These are phyloP conservation scores for Zeuzera pyrina DNA, from an alignment of 2,888 invertebrate species.

Conservation along the genomic window DNA sequence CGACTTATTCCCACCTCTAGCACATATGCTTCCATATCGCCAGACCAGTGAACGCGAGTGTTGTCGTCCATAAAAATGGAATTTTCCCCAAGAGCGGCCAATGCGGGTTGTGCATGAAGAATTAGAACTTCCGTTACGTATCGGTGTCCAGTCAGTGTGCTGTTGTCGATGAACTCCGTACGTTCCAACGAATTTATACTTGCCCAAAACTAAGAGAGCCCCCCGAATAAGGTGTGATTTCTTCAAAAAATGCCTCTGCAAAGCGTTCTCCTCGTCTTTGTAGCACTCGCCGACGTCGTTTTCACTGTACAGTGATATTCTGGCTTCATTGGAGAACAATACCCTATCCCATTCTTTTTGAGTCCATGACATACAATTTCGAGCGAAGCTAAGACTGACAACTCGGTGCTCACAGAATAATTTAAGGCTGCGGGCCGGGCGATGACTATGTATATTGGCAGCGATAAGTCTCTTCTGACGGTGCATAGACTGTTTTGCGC, in stretches of 20 bases:
- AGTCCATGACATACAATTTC: slow-evolving; percentile 4
- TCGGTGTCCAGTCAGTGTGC: slow-evolving; percentile 9
- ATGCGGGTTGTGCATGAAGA: slow-evolving; percentile 5
- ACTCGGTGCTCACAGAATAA: slow-evolving; percentile 5
- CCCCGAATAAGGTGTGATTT: slow-evolving; percentile 8
- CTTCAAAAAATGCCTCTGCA: slow-evolving; percentile 8
- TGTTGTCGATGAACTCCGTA: slow-evolving; percentile 11
- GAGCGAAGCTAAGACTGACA: slow-evolving; percentile 2
- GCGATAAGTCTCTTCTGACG: slow-evolving; percentile 1
- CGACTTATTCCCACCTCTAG: background rate
- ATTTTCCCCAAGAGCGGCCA: slow-evolving; percentile 3
- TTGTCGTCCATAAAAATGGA: slow-evolving; percentile 6
- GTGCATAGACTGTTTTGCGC: slow-evolving; percentile 4
- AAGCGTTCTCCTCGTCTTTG: slow-evolving; percentile 6
- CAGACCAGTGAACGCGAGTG: slow-evolving; percentile 4
- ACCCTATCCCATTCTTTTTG: slow-evolving; percentile 3
- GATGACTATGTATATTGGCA: slow-evolving; percentile 3
- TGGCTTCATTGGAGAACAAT: slow-evolving; percentile 6
- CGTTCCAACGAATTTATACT: slow-evolving; percentile 5
- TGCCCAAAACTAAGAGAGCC: slow-evolving; percentile 9
- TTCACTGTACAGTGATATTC: slow-evolving; percentile 2
- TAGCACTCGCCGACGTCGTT: slow-evolving; percentile 2
- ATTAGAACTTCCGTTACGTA: slow-evolving; percentile 8
- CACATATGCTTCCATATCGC: too few relatives aligned
- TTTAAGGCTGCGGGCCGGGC: slow-evolving; percentile 3